Conservation (phyloP, 2,797 vertebrate genomes). For the Sebastes steindachneri region DNA sequence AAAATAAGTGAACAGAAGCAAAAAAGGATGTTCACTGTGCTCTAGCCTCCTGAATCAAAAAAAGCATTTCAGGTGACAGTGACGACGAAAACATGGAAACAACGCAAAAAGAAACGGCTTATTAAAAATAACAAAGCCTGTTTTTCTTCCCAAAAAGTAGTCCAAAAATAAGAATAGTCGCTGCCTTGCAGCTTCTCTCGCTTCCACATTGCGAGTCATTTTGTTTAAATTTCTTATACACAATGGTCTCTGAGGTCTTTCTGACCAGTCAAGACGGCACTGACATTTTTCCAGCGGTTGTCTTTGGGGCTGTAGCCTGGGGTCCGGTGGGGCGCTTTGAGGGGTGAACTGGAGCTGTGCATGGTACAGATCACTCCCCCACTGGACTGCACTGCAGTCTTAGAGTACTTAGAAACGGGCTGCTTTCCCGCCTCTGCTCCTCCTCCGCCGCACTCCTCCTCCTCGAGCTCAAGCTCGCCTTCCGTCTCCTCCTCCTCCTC, state of each 20-base stretch:
- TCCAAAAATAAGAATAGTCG: constrained; percentile 59
- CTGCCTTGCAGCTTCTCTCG: constrained; percentile 59
- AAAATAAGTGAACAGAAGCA: constrained; percentile 68
- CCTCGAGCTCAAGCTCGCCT: constrained; percentile 74
- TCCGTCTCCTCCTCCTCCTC: constrained; percentile 83
- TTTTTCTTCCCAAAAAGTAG: constrained; percentile 64
- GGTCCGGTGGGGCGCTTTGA: constrained; percentile 90
- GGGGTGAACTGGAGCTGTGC: constrained; percentile 82
- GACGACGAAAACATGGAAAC: constrained; percentile 63
- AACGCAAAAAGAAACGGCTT: constrained; percentile 68
- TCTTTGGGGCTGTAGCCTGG: constrained; percentile 90
- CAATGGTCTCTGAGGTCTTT: constrained; percentile 89
- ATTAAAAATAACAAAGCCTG: constrained; percentile 71
- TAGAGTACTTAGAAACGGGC: constrained; percentile 86
- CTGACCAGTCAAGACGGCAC: constrained; percentile 80
- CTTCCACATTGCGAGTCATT: constrained; percentile 54
- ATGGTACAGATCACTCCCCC: constrained; percentile 85
- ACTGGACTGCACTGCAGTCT: constrained; percentile 85
- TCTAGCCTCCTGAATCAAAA: constrained; percentile 59
- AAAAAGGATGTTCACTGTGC: constrained; percentile 66
- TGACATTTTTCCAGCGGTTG: constrained; percentile 93
- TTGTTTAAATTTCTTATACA: constrained; percentile 78
- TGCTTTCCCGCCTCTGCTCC: constrained; percentile 85
- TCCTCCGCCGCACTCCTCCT: constrained; percentile 69
- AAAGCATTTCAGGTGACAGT: constrained; percentile 66